These are phyloP conservation scores for Dermolepida albohirtum DNA, from an alignment of 2,888 invertebrate genomes.

Conservation along the genomic window DNA sequence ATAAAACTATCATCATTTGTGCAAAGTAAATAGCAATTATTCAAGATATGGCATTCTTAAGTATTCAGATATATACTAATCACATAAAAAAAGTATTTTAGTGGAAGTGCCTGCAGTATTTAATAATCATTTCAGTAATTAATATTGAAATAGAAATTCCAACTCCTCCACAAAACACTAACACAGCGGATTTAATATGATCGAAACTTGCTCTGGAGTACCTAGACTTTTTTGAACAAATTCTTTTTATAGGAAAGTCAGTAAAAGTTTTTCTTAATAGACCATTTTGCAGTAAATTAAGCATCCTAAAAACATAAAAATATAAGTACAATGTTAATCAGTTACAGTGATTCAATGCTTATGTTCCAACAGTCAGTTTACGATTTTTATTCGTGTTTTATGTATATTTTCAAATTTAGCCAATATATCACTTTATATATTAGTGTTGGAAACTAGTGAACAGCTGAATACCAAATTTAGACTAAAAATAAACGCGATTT, in stretches of 20 bases:
- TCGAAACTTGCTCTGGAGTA: conserved; percentile 58
- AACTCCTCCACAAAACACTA: conserved; percentile 53
- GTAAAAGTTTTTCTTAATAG: conserved; percentile 42
- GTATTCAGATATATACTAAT: too few relatives aligned
- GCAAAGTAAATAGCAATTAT: too few relatives aligned
- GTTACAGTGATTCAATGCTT: too few relatives aligned
- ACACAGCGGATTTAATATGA: conserved; percentile 57
- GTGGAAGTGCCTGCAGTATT: conserved; percentile 46
- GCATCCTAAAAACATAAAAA: conserved; percentile 16
- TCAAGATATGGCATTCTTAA: too few relatives aligned
- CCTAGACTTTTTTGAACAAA: conserved; percentile 46
- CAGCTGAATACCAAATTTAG: too few relatives aligned
- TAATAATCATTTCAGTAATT: conserved; percentile 51
- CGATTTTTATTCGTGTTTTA: too few relatives aligned
- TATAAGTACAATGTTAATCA: neutral
- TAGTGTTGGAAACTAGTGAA: too few relatives aligned
- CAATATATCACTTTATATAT: too few relatives aligned
- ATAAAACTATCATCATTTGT: too few relatives aligned
- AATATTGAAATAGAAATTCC: conserved; percentile 51
- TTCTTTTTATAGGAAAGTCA: conserved; percentile 41
- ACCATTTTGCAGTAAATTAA: conserved; percentile 44
- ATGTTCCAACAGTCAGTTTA: too few relatives aligned
- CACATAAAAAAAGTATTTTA: neutral
- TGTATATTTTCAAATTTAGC: too few relatives aligned
- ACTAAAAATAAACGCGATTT: too few relatives aligned